Conservation (phyloP, 2,113 vertebrate genomes). For the Labeo rohita region DNA sequence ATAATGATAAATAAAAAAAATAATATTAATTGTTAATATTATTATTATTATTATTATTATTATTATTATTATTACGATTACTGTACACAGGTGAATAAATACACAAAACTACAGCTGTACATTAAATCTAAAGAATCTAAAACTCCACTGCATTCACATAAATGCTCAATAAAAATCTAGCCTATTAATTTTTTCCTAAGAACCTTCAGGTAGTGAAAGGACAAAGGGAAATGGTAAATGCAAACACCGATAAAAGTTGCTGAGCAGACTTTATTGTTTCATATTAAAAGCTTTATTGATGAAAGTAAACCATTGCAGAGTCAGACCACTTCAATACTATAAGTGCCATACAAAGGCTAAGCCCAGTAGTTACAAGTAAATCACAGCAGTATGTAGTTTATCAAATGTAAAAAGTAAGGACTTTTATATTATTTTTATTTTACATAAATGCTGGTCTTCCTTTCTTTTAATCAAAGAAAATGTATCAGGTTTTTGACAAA, state of each 20-base stretch:
- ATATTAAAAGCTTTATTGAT: constrained; percentile 5
- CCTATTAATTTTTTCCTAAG: not conserved
- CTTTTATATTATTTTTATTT: not conserved
- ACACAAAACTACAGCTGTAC: not conserved
- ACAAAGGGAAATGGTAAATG: not conserved
- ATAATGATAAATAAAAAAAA: not conserved
- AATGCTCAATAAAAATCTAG: not conserved
- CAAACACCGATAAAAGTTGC: not conserved
- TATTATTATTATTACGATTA: not conserved
- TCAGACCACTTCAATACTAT: not conserved
- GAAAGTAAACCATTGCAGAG: not conserved
- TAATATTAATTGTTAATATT: no score
- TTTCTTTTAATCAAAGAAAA: not conserved
- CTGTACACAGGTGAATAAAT: not conserved
- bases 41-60: not conserved
- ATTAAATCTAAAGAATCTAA: not conserved
- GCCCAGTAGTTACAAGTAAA: not conserved
- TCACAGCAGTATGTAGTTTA: not conserved
- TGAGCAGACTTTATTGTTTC: not conserved
- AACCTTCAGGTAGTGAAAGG: not conserved
- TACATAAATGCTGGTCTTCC: not conserved
- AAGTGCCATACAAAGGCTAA: not conserved
- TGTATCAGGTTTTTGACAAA: not conserved
- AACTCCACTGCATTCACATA: not conserved
- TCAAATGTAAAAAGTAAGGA: not conserved